Evolutionary conservation across 2,113 vertebrate genomes (phyloP).

Genomic region (Phodopus roborovskii): DNA sequence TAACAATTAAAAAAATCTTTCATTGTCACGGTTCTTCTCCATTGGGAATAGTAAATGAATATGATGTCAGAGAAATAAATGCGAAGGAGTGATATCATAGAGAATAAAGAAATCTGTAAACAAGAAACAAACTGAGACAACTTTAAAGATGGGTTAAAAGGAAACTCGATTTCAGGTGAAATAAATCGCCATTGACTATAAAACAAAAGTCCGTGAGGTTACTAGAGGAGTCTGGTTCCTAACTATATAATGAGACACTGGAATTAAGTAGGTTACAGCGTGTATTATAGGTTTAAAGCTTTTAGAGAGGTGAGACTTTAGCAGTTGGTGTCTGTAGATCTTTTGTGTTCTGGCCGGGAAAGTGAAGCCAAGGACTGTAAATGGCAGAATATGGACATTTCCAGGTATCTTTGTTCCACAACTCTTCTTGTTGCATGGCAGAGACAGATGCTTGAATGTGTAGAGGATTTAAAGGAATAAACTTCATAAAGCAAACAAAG

Average conservation of each 20-base stretch:
- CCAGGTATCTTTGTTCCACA: not conserved
- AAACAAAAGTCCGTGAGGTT: not conserved
- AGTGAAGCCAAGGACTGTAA: not conserved
- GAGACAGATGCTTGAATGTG: not conserved
- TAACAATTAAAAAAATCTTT: not conserved
- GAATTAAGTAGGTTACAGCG: not conserved
- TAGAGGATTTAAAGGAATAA: not conserved
- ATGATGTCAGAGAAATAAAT: not conserved
- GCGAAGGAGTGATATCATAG: not conserved
- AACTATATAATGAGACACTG: not conserved
- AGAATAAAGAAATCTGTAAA: not conserved
- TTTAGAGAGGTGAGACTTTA: slow-evolving; percentile 28
- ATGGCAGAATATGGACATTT: not conserved
- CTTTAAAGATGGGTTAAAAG: not conserved
- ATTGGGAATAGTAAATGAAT: not conserved
- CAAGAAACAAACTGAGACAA: not conserved
- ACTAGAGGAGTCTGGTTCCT: not conserved
- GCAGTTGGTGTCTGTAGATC: not conserved
- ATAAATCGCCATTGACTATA: not conserved
- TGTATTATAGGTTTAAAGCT: not conserved
- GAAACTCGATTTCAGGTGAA: not conserved
- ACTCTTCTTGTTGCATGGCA: not conserved
- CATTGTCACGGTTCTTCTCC: not conserved
- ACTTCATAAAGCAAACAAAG: not conserved
- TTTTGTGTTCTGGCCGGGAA: not conserved